Percentiles rank a stretch among this genome's conserved stretches.
phyloP scores from a whole-genome alignment of 2,888 invertebrate genomes.

The Himalopsyche kuldschensis region DNA sequence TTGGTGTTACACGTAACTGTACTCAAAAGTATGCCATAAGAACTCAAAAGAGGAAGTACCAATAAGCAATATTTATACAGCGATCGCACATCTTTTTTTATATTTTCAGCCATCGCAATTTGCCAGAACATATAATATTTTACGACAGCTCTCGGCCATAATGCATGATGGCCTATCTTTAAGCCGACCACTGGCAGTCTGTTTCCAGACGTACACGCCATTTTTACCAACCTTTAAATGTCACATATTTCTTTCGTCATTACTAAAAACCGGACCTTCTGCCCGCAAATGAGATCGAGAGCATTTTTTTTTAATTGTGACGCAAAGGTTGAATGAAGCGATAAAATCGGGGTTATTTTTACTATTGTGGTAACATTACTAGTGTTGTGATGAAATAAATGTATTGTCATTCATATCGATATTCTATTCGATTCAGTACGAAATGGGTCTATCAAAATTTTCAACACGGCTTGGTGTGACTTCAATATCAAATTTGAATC shows the following conservation, averaged over 20 bases:
- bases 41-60: no score
- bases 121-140: not conserved
- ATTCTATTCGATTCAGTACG: not conserved
- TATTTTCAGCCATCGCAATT: not conserved
- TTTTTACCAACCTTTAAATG: conserved; percentile 28
- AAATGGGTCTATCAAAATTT: no score
- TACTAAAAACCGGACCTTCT: conserved; percentile 26
- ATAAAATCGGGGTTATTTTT: not conserved
- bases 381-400: not conserved
- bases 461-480: no score
- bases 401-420: not conserved
- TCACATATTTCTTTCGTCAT: conserved; percentile 24
- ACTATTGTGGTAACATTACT: not conserved
- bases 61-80: not conserved
- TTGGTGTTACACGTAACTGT: no score
- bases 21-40: no score
- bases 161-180: not conserved
- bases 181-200: not conserved
- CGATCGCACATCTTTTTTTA: not conserved
- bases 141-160: not conserved
- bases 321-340: not conserved
- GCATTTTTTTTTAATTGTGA: not conserved
- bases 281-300: not conserved
- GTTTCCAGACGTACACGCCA: not conserved
- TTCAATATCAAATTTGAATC: no score